These are phyloP conservation scores for Bradypus variegatus DNA, from an alignment of 2,797 vertebrate species.

Conservation along the genomic window DNA sequence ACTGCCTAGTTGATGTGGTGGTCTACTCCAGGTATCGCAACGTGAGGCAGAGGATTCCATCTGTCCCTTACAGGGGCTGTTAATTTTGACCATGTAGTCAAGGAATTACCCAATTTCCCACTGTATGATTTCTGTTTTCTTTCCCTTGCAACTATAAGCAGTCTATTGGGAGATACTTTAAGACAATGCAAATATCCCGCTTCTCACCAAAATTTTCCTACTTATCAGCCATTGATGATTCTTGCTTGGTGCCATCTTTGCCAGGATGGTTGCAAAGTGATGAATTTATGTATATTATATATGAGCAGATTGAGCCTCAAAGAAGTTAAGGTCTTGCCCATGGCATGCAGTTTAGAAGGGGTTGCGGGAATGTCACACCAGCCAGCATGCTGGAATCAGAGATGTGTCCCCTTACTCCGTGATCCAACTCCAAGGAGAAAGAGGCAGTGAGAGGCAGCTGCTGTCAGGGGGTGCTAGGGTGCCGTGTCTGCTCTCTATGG, in stretches of 20 bases:
- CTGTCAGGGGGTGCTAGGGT: not conserved
- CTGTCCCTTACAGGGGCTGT: not conserved
- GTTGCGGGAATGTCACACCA: not conserved
- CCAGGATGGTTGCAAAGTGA: not conserved
- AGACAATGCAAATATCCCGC: not conserved
- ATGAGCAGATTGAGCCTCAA: not conserved
- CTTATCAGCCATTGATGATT: not conserved
- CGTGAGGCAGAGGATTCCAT: too few species aligned
- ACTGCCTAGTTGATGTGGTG: not conserved
- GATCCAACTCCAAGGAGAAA: not conserved
- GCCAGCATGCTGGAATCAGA: too few species aligned
- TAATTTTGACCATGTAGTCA: not conserved
- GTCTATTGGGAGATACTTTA: not conserved
- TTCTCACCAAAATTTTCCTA: not conserved
- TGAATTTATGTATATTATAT: not conserved
- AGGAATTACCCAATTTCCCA: not conserved
- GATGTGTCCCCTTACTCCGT: not conserved
- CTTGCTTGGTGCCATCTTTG: not conserved
- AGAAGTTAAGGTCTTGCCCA: not conserved
- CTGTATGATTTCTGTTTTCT: not conserved
- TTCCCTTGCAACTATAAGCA: not conserved
- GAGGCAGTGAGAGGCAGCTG: not conserved
- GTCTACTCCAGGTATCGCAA: not conserved
- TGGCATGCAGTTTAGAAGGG: not conserved
- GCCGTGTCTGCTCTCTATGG: not conserved